Percentiles rank a stretch among this genome's conserved stretches.
Evolutionary conservation across 2,797 vertebrate species (phyloP).

Genomic region (Lepilemur ruficaudatus): DNA sequence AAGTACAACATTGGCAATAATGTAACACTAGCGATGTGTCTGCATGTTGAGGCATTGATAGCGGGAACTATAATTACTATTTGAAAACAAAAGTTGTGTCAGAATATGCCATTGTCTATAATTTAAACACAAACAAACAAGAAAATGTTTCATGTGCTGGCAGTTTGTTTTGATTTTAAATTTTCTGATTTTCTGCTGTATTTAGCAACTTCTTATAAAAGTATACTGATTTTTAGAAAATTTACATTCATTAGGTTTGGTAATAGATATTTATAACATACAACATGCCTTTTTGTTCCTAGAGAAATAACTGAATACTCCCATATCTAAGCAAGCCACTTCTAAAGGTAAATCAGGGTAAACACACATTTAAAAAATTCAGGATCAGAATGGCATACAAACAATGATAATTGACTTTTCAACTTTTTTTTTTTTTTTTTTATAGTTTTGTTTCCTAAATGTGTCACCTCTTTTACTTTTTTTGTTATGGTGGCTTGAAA

Average conservation of each 20-base stretch:
- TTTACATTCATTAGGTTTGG: neutral
- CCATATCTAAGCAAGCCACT: neutral
- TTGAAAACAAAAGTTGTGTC: neutral
- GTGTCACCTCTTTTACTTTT: neutral
- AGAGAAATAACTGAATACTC: neutral
- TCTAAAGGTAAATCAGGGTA: slow-evolving; percentile 3
- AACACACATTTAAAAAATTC: slow-evolving; percentile 10
- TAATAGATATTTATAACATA: slow-evolving; percentile 11
- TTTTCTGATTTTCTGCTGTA: neutral
- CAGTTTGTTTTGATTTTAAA: slow-evolving; percentile 17
- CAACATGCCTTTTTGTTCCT: slow-evolving; percentile 22
- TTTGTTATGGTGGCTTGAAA: neutral
- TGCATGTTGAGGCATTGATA: neutral
- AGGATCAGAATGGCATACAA: neutral
- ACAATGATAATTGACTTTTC: neutral
- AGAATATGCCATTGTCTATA: neutral
- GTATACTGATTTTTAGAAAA: slow-evolving; percentile 32
- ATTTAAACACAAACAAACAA: slow-evolving; percentile 18
- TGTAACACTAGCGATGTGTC: neutral
- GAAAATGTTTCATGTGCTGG: neutral
- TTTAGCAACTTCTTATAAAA: slow-evolving; percentile 20
- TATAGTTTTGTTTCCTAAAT: neutral
- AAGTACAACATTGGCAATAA: neutral
- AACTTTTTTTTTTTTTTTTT: neutral
- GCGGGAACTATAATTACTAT: slow-evolving; percentile 15